Evolutionary conservation across 2,113 vertebrate genomes (phyloP).

Genomic region (Xiphorhynchus elegans): DNA sequence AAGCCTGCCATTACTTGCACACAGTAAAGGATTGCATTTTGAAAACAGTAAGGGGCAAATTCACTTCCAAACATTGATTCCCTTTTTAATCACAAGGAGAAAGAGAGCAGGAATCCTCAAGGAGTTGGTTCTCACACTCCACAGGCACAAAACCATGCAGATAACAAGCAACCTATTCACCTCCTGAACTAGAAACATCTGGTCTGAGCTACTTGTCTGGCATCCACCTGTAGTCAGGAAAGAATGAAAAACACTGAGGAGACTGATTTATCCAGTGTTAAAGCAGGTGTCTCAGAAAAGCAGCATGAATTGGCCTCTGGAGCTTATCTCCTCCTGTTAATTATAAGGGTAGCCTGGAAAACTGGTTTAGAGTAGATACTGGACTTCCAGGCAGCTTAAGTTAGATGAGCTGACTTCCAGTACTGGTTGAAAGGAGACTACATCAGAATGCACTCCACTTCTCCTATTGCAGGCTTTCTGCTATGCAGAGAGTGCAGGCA

Average conservation of each 20-base stretch:
- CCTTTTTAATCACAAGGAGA: constrained; percentile 4
- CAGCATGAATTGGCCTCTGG: constrained; percentile 48
- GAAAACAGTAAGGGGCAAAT: constrained; percentile 11
- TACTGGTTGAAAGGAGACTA: constrained; percentile 1
- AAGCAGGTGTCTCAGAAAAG: constrained; percentile 32
- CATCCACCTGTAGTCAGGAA: not conserved
- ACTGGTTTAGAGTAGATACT: constrained; percentile 36
- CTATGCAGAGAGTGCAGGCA: constrained; percentile 12
- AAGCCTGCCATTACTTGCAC: not conserved
- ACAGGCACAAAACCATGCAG: not conserved
- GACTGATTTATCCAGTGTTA: constrained; percentile 18
- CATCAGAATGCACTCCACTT: constrained; percentile 20
- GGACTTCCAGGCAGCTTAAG: constrained; percentile 51
- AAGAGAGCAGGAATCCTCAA: not conserved
- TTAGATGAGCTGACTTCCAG: constrained; percentile 35
- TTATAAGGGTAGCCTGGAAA: constrained; percentile 35
- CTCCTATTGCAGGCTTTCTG: not conserved
- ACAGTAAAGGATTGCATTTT: not conserved
- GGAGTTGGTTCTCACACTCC: not conserved
- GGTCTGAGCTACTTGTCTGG: not conserved
- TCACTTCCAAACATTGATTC: not conserved
- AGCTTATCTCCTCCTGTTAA: constrained; percentile 45
- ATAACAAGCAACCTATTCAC: constrained; percentile 13
- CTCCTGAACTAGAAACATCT: not conserved
- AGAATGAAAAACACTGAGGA: constrained; percentile 22